A percentile compares a stretch with the other conserved stretches of the same genome.
Conservation (phyloP, 64 coral and sea anemone species). For the Cladopsammia gracilis region DNA sequence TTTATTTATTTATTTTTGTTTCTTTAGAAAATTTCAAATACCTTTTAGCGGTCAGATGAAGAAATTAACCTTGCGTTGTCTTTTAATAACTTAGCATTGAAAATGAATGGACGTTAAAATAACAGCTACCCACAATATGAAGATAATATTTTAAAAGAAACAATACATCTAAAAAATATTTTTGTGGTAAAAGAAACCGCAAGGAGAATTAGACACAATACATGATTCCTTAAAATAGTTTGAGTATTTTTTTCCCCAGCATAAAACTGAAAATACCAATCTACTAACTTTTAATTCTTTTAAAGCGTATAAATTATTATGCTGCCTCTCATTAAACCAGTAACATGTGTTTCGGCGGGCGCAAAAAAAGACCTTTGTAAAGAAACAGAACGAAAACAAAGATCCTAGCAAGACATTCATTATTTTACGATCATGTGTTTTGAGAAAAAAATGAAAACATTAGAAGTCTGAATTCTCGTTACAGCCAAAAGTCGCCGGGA, state of each 20-base stretch:
- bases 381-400: conserved; percentile 18
- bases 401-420: neutral
- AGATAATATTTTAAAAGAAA: neutral
- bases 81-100: neutral
- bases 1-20: neutral
- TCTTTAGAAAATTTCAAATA: neutral
- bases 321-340: neutral
- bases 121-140: neutral
- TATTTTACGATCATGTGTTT: conserved; percentile 20
- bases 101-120: neutral
- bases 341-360: conserved; percentile 28
- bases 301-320: neutral
- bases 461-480: neutral
- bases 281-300: neutral
- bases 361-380: neutral
- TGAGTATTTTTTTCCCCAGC: neutral
- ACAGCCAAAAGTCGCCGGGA: neutral
- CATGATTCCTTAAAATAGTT: neutral
- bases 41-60: neutral
- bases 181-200: neutral
- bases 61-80: neutral
- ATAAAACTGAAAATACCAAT: neutral
- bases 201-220: neutral
- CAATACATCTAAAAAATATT: conserved; percentile 11
- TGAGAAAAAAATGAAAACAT: conserved; percentile 7